Evolutionary conservation across 2,888 invertebrate genomes (phyloP), one percentile per base, ranked within the genome.

Genomic region (Strigamia transsilvanica): DNA sequence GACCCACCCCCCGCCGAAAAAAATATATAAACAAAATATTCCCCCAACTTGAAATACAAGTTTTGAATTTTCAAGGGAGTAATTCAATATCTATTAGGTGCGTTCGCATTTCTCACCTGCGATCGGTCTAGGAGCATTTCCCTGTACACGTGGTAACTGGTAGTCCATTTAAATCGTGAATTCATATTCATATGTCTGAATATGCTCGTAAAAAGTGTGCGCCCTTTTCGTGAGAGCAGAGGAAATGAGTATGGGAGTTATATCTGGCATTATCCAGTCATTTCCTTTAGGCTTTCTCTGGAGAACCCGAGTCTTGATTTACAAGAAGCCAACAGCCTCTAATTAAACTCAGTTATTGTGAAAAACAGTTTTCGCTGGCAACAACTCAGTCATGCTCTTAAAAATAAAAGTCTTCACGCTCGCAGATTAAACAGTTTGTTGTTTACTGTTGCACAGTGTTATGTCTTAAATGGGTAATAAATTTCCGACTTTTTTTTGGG

Each of bases 211-310:
- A 56, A 73, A 73, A 32, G 32, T 32, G 73, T 73, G 73, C 23
- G 3, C 10, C 32, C 73, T 73, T 73, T 73, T 23, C 27, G 10
- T 73, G 27, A 73, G 23, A 27, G 73, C 15, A 32, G n/a, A 73
- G 73, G 73, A 73, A 73, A 73, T 73, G 73, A 73, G 73, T 73
- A 27, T 73, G 73, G 6, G 23, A 73, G 73, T 73, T 73, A 73
- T 73, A 73, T 73, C 73, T 73, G 23, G 32, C 32, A 32, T 38
- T 73, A 73, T 73, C 27, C 73, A 73, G 73, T 73, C 73, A 73
- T 73, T 73, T 73, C 73, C 73, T 73, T 32, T 73, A 13, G 27
- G 9, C 73, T 73, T 73, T 73, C 73, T 73, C 73, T 73, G n/a
- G 73, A 73, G 73, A 73, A 73, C 73, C 32, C 56, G 18, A 5